phyloP scores from a whole-genome alignment of 2,888 invertebrate species.

The Cheilosia urbana region DNA sequence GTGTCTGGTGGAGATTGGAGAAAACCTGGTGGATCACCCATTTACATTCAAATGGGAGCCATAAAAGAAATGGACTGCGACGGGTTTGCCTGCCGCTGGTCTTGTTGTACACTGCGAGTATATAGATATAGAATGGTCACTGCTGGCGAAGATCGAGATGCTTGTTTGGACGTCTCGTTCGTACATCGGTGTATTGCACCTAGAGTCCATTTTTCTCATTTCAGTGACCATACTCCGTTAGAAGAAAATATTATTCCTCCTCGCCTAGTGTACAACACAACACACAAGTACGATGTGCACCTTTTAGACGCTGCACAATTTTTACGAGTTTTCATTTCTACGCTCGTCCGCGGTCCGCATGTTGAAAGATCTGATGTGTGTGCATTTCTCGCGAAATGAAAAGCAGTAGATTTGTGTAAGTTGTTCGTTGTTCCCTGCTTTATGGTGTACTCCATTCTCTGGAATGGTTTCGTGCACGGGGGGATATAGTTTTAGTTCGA shows the following conservation, averaged over 20 bases:
- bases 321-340: conserved; percentile 44
- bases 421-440: conserved; percentile 19
- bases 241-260: conserved; percentile 48
- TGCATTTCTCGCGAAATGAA: conserved; percentile 26
- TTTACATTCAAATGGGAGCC: conserved; percentile 68
- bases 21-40: conserved; percentile 63
- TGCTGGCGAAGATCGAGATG: conserved; percentile 1
- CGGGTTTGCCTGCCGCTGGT: conserved; percentile 46
- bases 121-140: neutral
- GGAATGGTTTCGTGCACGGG: conserved; percentile 68
- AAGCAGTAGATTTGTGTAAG: conserved; percentile 34
- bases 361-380: conserved; percentile 43
- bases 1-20: conserved; percentile 31
- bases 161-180: conserved; percentile 3
- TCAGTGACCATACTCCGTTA: conserved; percentile 67
- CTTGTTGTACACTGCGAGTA: neutral
- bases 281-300: neutral
- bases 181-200: conserved; percentile 5
- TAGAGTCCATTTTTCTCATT: conserved; percentile 63
- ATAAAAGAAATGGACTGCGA: conserved; percentile 72
- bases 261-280: conserved; percentile 50
- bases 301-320: conserved; percentile 36
- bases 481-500: conserved; percentile 61
- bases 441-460: conserved; percentile 30
- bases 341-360: conserved; percentile 19